Percentiles rank a stretch among this genome's conserved stretches.
Conservation (phyloP, 1,140 invertebrate genomes). For the Eufriesea mexicana region DNA sequence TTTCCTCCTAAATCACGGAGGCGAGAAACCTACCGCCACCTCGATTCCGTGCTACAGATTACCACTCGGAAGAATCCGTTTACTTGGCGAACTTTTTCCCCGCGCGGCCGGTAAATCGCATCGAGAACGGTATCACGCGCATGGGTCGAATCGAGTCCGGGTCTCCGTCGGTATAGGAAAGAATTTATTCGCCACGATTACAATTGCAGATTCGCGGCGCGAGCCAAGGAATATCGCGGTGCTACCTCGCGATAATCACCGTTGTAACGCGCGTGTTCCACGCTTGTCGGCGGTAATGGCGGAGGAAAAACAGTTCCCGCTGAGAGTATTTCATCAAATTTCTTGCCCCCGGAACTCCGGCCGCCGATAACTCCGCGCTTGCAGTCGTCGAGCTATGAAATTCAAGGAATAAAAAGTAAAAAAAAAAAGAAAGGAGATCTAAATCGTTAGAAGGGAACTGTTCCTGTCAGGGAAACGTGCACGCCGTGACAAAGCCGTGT, state of each 20-base stretch:
- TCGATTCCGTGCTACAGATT: slow-evolving; percentile 45
- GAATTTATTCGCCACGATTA: background rate
- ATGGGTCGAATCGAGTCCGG: background rate
- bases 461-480: slow-evolving; percentile 10
- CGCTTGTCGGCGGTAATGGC: background rate
- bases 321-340: background rate
- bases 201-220: slow-evolving; percentile 25
- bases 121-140: slow-evolving; percentile 7
- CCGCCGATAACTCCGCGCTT: background rate
- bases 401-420: too few relatives aligned
- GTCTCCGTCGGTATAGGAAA: background rate
- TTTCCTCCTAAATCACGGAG: slow-evolving; percentile 72
- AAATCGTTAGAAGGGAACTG: background rate
- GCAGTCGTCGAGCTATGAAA: background rate
- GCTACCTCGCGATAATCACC: slow-evolving; percentile 11
- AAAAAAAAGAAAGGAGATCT: background rate
- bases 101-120: slow-evolving; percentile 1
- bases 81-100: slow-evolving; percentile 26
- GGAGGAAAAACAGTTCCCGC: background rate
- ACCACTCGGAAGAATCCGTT: slow-evolving; percentile 33
- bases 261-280: background rate
- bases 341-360: background rate
- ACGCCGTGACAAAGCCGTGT: slow-evolving; percentile 52
- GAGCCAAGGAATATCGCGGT: background rate
- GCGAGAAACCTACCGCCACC: slow-evolving; percentile 54